These are phyloP conservation scores for Agriotes lineatus DNA, from an alignment of 2,888 invertebrate species.

Conservation along the genomic window DNA sequence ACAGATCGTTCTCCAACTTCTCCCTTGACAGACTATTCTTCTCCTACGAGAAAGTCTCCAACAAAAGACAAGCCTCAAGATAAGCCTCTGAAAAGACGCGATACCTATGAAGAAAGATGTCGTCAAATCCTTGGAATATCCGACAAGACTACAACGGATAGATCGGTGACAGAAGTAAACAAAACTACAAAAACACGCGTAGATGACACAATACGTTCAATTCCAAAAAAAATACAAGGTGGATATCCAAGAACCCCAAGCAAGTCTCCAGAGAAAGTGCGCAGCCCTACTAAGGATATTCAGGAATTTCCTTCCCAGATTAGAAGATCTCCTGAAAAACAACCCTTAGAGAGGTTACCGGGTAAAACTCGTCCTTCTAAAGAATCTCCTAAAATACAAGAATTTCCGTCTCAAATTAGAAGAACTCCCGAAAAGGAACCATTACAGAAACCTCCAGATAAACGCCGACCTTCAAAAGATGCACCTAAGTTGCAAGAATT, in stretches of 20 bases:
- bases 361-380: conserved; percentile 36
- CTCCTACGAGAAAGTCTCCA: conserved; percentile 30
- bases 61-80: conserved; percentile 39
- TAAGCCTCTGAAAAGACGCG: conserved; percentile 70
- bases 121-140: conserved; percentile 77
- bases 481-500: conserved; percentile 25
- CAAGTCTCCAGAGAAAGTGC: too few species aligned
- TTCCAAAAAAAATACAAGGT: background rate
- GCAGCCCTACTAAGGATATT: conserved; percentile 25
- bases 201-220: background rate
- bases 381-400: conserved; percentile 43
- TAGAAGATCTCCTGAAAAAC: conserved; percentile 24
- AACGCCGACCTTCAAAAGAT: background rate
- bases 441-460: background rate
- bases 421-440: conserved; percentile 26
- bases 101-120: conserved; percentile 81
- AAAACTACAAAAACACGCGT: conserved; percentile 9
- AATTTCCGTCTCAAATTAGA: conserved; percentile 51
- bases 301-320: conserved; percentile 35
- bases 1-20: conserved; percentile 60
- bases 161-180: conserved; percentile 8
- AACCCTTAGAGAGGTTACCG: conserved; percentile 28
- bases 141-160: conserved; percentile 61
- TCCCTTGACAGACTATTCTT: conserved; percentile 52
- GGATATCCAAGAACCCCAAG: background rate